Percentiles rank a stretch among this genome's conserved stretches.
Evolutionary conservation across 2,888 invertebrate species (phyloP).

Genomic region (Ametastegia equiseti): DNA sequence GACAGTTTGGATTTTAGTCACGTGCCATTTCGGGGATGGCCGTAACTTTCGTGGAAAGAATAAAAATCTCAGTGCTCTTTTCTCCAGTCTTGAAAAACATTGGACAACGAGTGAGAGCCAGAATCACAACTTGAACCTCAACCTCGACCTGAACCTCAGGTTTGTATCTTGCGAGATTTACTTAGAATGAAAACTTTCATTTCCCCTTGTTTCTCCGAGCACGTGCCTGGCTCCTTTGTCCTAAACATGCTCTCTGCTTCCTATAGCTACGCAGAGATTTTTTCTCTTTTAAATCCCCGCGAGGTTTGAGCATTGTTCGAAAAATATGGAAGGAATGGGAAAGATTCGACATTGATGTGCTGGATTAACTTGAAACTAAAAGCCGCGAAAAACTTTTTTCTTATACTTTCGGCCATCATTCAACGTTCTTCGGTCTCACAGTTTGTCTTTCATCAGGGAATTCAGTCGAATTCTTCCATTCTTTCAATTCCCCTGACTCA

Average conservation of each 20-base stretch:
- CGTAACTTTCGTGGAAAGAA: not conserved
- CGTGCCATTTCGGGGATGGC: not conserved
- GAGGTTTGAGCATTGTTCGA: not conserved
- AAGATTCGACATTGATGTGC: not conserved
- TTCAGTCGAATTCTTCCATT: not conserved
- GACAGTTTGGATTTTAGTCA: not conserved
- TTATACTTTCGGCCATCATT: not conserved
- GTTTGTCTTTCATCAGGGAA: constrained; percentile 12
- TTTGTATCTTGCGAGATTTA: not conserved
- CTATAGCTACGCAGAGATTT: not conserved
- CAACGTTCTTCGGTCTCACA: not conserved
- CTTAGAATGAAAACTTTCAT: constrained; percentile 1
- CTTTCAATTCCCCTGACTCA: not conserved
- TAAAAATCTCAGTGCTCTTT: constrained; percentile 18
- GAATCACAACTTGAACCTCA: too few species aligned
- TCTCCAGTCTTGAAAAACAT: not conserved
- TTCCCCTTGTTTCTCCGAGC: not conserved
- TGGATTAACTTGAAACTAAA: not conserved
- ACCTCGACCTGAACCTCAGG: not conserved
- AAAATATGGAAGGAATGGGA: not conserved
- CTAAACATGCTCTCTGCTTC: not conserved
- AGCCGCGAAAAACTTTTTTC: not conserved
- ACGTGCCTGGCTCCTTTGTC: not conserved
- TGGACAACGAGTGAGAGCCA: not conserved
- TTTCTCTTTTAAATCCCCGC: not conserved